These are phyloP conservation scores for Dyspetes luteomarginatus DNA, from an alignment of 2,888 invertebrate genomes.

Conservation along the genomic window DNA sequence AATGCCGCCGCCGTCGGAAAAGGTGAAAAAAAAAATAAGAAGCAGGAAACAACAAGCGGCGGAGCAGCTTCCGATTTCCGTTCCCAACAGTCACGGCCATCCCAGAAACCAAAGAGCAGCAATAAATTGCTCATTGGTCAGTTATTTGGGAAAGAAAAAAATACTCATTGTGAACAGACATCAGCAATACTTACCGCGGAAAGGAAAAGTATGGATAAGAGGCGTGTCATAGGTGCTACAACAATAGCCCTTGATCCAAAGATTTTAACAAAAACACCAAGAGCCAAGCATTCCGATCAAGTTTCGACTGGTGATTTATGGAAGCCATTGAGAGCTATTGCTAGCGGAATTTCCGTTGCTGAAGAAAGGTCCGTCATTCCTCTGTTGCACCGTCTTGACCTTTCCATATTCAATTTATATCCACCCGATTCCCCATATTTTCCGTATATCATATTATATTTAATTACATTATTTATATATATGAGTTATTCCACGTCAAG, in stretches of 20 bases:
- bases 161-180: conserved; percentile 83
- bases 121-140: conserved; percentile 83
- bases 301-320: conserved; percentile 89
- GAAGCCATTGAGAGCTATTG: conserved; percentile 88
- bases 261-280: conserved; percentile 86
- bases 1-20: too few relatives aligned
- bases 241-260: conserved; percentile 88
- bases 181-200: too few relatives aligned
- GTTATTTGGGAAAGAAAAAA: conserved; percentile 85
- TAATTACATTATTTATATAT: too few relatives aligned
- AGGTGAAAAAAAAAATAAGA: conserved; percentile 71
- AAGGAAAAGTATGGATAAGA: conserved; percentile 85
- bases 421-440: too few relatives aligned
- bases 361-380: conserved; percentile 82
- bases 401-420: too few relatives aligned
- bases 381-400: too few relatives aligned
- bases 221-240: conserved; percentile 88
- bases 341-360: conserved; percentile 87
- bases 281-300: conserved; percentile 83
- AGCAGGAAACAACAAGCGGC: conserved; percentile 71
- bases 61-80: conserved; percentile 59
- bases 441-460: too few relatives aligned
- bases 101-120: conserved; percentile 82
- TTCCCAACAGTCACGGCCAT: too few relatives aligned
- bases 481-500: too few relatives aligned